Evolutionary conservation across 2,797 vertebrate species (phyloP).

Genomic region (Rhynchotus rufescens): DNA sequence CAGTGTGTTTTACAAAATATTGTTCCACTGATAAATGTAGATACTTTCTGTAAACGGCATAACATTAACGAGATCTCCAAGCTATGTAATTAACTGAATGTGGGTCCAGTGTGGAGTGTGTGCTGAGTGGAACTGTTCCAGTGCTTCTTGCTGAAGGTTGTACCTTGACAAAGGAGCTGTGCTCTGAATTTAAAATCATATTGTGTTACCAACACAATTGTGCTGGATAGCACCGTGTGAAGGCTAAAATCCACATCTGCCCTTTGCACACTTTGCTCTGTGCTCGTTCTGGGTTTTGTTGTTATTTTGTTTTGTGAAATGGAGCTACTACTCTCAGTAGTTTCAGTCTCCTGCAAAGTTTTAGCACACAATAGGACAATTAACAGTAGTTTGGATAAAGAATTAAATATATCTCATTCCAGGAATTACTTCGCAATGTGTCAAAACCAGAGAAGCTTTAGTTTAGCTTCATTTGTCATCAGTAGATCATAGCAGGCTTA

Average conservation of each 20-base stretch:
- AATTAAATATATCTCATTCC: not conserved
- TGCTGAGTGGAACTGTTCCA: constrained; percentile 37
- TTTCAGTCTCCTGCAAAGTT: not conserved
- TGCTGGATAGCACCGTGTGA: not conserved
- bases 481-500: not conserved
- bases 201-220: constrained; percentile 2
- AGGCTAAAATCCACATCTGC: not conserved
- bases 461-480: not conserved
- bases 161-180: constrained; percentile 46
- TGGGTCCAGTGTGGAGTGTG: not conserved
- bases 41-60: constrained; percentile 18
- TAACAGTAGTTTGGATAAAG: not conserved
- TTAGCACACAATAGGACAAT: not conserved
- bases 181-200: not conserved
- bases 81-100: constrained; percentile 25
- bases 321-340: not conserved
- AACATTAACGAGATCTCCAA: not conserved
- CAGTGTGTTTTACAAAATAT: not conserved
- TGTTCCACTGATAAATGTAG: constrained; percentile 5
- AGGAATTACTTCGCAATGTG: not conserved
- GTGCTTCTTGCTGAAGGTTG: constrained; percentile 3
- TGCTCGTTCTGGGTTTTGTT: not conserved
- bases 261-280: not conserved
- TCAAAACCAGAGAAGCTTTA: not conserved
- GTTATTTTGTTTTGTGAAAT: not conserved